Percentiles rank a stretch among this genome's conserved stretches.
These are phyloP conservation scores for Cololabis saira DNA, from an alignment of 2,113 vertebrate genomes.

Conservation along the genomic window DNA sequence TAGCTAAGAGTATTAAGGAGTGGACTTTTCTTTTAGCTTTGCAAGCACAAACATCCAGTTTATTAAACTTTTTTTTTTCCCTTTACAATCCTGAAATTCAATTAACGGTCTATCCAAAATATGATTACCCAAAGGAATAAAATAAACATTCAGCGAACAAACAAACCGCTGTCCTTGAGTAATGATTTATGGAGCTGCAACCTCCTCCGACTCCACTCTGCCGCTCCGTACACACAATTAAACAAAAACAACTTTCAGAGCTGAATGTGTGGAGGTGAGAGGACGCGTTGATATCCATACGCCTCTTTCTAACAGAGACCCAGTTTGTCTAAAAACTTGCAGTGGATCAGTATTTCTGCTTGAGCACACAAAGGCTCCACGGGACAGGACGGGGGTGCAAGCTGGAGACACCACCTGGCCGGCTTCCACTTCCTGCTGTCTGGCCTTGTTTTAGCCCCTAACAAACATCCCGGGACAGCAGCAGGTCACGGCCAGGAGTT, in stretches of 20 bases:
- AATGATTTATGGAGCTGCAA: conserved; percentile 17
- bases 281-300: conserved; percentile 15
- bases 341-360: conserved; percentile 34
- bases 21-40: not conserved
- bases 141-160: conserved; percentile 16
- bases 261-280: conserved; percentile 3
- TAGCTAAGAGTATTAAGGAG: not conserved
- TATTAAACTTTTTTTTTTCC: too few species aligned
- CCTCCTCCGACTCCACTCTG: conserved; percentile 15
- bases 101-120: not conserved
- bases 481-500: conserved; percentile 29
- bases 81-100: conserved; percentile 31
- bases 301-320: not conserved
- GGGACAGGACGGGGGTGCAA: conserved; percentile 12
- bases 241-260: conserved; percentile 7
- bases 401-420: conserved; percentile 41
- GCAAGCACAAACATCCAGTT: not conserved
- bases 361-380: conserved; percentile 10
- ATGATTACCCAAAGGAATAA: conserved; percentile 13
- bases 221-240: conserved; percentile 39
- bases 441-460: conserved; percentile 20
- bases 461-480: conserved; percentile 41
- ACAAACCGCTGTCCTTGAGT: conserved; percentile 39
- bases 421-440: conserved; percentile 24
- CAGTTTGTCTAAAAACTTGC: conserved; percentile 9